Base-by-base conservation (phyloP, 2,113 vertebrate species). In the Rousettus leschenaultii region DNA sequence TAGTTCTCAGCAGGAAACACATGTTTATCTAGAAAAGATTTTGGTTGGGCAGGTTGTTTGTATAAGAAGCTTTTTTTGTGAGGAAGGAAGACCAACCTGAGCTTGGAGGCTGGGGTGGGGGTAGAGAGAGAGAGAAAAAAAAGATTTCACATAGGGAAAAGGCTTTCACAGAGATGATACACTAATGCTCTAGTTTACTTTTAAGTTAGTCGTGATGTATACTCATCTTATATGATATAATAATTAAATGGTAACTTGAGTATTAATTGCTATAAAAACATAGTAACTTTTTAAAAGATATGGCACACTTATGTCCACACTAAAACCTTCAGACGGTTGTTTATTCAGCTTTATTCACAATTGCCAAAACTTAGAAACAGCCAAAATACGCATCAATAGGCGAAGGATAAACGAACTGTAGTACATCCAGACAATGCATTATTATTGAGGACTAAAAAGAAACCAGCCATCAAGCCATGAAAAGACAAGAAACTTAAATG, bases 11-110 rank as follows among this genome's bases (percentile, higher is more conserved):
- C 94, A 98, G 97, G 97, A 97, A 98, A 91, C 96, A 95, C 94
- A 96, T 97, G 97, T 96, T 97, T 97, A 97, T 98, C 97, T 97
- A 93, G 92, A 95, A 96, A 89, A 97, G 97, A 96, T 97, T 97
- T 94, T 91, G 95, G 94, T 97, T 92, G 88, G 92, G 96, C 57
- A 96, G 90, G 93, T 95, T 97, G 97, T 97, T 98, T 97, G 92
- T 97, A 21, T 96, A 97, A 86, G 96, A 94, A 92, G 66, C 68
- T 92, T 96, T 95, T 95, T 85, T 88, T 73, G 63, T 55, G 82
- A 96, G 97, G 88, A 97, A 98, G 97, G 97, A 97, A 98, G 95
- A 88, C 78, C 63, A 94, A 94, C 94, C 77, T 97, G 79, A 85
- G 48, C 33, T 75, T 84, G 51, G 53, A 78, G 74, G n/a, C 40